Evolutionary conservation across 1,140 invertebrate genomes (phyloP).

Genomic region (Trachelipus rathkii): DNA sequence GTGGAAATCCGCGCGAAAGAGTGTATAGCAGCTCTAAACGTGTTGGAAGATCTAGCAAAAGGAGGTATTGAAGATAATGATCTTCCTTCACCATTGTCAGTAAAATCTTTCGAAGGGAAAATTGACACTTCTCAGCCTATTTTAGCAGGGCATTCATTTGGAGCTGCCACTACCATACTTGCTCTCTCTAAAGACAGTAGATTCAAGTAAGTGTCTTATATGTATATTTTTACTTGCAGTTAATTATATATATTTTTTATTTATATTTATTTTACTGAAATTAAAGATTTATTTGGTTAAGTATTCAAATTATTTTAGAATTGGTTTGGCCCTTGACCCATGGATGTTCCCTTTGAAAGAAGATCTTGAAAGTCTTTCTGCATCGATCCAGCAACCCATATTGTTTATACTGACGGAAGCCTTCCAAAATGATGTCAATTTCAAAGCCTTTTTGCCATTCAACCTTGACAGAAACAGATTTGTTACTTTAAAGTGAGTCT

Average conservation of each 20-base stretch:
- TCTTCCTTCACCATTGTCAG: conserved; percentile 52
- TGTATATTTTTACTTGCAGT: neutral
- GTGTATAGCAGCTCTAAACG: conserved; percentile 56
- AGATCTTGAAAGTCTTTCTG: conserved; percentile 53
- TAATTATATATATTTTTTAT: no score
- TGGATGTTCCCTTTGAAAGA: conserved; percentile 66
- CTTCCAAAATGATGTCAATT: conserved; percentile 62
- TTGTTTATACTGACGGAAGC: conserved; percentile 63
- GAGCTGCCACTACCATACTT: conserved; percentile 60
- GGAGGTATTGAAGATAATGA: conserved; percentile 57
- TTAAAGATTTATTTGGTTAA: neutral
- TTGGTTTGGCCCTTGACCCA: conserved; percentile 60
- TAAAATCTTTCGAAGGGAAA: conserved; percentile 52
- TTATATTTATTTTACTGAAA: no score
- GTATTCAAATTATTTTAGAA: conserved; percentile 48
- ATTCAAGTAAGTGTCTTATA: conserved; percentile 56
- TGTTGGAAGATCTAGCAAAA: conserved; percentile 56
- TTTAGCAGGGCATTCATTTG: conserved; percentile 66
- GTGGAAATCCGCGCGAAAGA: conserved; percentile 56
- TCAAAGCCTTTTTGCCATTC: conserved; percentile 57
- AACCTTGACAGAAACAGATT: conserved; percentile 43
- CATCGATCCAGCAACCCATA: conserved; percentile 56
- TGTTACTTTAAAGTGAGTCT: conserved; percentile 46
- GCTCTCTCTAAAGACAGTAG: conserved; percentile 56
- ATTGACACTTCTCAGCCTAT: conserved; percentile 57